phyloP scores from a whole-genome alignment of 2,888 invertebrate genomes.

The Tholera decimalis region DNA sequence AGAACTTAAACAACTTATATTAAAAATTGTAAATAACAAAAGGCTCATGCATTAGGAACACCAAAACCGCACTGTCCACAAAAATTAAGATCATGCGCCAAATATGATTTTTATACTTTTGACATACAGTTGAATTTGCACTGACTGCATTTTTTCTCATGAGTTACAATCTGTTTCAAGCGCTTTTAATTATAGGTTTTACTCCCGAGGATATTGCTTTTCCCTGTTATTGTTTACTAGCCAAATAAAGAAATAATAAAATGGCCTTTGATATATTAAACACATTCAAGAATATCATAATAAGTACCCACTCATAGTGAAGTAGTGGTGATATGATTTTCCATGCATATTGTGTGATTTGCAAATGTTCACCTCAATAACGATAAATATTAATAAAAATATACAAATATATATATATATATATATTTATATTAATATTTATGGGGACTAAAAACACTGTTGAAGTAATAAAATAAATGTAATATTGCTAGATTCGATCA shows the following conservation, averaged over 20 bases:
- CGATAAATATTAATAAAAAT: background rate
- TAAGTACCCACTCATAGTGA: background rate
- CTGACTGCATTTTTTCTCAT: slow-evolving; percentile 2
- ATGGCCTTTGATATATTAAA: background rate
- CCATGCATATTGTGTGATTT: background rate
- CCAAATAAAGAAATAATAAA: background rate
- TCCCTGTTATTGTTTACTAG: background rate
- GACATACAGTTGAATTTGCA: background rate
- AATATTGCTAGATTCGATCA: slow-evolving; percentile 24
- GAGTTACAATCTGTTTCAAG: background rate
- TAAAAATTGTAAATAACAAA: slow-evolving; percentile 28
- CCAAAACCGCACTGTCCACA: slow-evolving; percentile 2
- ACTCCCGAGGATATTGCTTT: background rate
- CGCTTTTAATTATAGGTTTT: background rate
- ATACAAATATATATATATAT: background rate
- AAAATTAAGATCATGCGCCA: background rate
- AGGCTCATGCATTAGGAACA: slow-evolving; percentile 35
- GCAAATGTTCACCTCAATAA: too few relatives aligned
- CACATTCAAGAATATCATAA: background rate
- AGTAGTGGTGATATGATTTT: background rate
- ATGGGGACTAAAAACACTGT: background rate
- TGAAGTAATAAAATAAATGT: slow-evolving; percentile 1
- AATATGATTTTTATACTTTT: background rate
- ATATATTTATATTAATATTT: background rate
- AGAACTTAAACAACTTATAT: slow-evolving; percentile 37